Percentiles rank a stretch among this genome's conserved stretches.
phyloP scores from a whole-genome alignment of 2,113 vertebrate species.

The Epinephelus moara region DNA sequence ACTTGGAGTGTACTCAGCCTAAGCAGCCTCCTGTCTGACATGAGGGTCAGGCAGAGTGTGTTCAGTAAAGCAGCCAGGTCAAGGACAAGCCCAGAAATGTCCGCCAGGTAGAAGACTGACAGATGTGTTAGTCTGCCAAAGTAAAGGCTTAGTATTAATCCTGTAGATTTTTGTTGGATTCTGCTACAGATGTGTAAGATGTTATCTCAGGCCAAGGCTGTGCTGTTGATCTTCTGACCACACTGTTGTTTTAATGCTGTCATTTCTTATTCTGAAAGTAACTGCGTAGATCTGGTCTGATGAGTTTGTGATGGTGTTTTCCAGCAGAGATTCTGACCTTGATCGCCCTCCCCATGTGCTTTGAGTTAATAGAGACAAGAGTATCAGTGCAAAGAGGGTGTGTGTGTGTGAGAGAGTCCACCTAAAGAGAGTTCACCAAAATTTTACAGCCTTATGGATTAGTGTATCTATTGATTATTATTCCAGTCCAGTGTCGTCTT shows the following conservation, averaged over 20 bases:
- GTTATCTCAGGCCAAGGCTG: background rate
- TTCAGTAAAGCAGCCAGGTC: slow-evolving; percentile 42
- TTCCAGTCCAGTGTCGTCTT: too few relatives aligned
- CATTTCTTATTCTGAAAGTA: background rate
- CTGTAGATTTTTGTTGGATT: slow-evolving; percentile 10
- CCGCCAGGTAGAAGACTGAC: slow-evolving; percentile 41
- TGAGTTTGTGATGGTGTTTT: too few relatives aligned
- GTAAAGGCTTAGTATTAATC: slow-evolving; percentile 37
- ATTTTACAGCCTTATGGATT: too few relatives aligned
- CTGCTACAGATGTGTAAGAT: slow-evolving; percentile 16
- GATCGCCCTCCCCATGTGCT: background rate
- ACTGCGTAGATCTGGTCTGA: too few relatives aligned
- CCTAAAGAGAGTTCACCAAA: too few relatives aligned
- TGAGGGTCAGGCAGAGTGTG: slow-evolving; percentile 46
- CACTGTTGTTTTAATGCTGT: background rate
- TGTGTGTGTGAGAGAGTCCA: too few relatives aligned
- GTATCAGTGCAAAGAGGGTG: too few relatives aligned
- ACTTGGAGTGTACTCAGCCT: slow-evolving; percentile 47
- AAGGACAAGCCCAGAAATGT: slow-evolving; percentile 43
- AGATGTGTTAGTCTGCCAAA: slow-evolving; percentile 32
- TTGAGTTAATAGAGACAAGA: too few relatives aligned
- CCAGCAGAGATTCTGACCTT: background rate
- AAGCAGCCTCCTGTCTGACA: slow-evolving; percentile 37
- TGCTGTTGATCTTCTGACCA: background rate
- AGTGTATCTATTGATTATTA: too few relatives aligned